Evolutionary conservation across 2,113 vertebrate genomes (phyloP).

Genomic region (Malurus cyaneus): DNA sequence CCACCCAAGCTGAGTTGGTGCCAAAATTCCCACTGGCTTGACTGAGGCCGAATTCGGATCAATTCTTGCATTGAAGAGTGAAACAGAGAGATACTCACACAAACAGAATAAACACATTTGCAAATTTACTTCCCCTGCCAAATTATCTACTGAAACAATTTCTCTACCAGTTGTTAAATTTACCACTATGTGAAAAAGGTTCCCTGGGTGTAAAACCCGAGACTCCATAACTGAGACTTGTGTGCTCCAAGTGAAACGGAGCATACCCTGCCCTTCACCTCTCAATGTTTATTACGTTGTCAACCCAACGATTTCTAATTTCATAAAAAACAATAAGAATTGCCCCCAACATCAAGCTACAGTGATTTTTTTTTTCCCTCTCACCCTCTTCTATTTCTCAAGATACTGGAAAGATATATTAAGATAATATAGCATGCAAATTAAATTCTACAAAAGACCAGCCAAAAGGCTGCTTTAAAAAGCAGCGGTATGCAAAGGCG

Average conservation of each 20-base stretch:
- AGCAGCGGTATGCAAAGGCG: slow-evolving; percentile 59
- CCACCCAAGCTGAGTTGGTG: background rate
- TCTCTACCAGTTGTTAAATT: background rate
- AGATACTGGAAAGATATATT: slow-evolving; percentile 32
- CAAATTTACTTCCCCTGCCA: background rate
- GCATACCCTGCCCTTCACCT: background rate
- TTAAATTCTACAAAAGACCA: slow-evolving; percentile 62
- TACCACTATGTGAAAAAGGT: background rate
- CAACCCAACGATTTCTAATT: background rate
- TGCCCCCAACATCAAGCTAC: background rate
- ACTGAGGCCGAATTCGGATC: background rate
- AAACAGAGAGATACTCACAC: background rate
- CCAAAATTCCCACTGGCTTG: background rate
- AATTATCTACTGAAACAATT: background rate
- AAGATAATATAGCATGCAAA: slow-evolving; percentile 43
- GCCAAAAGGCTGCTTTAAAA: slow-evolving; percentile 55
- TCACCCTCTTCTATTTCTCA: background rate
- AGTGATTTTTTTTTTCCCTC: background rate
- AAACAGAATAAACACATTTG: background rate
- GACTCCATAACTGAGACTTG: background rate
- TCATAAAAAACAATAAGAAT: background rate
- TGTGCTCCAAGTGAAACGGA: background rate
- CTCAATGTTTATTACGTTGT: background rate
- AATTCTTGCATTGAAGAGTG: background rate
- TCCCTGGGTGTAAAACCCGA: background rate